Evolutionary conservation across 2,888 invertebrate species (phyloP).

Genomic region (Coelinius sp.): DNA sequence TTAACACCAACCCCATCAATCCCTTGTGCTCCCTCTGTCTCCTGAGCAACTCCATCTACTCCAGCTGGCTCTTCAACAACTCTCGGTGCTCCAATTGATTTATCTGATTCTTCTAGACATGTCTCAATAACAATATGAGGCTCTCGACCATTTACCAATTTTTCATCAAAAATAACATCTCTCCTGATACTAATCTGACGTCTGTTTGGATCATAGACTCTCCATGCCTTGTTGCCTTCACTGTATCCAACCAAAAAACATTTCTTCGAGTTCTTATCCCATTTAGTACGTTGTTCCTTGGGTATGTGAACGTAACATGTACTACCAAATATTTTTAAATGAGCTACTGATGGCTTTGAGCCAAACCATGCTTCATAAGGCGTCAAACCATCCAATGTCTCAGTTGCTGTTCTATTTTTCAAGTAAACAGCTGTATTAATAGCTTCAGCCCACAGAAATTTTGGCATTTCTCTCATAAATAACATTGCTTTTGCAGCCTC

Average conservation of each 20-base stretch:
- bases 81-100: constrained; percentile 2
- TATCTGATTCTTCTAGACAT: neutral
- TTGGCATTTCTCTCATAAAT: constrained; percentile 48
- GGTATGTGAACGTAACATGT: constrained; percentile 39
- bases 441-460: constrained; percentile 52
- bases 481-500: constrained; percentile 43
- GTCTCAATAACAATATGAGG: constrained; percentile 1
- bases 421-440: constrained; percentile 47
- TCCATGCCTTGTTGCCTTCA: constrained; percentile 45
- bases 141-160: neutral
- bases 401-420: constrained; percentile 51
- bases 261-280: constrained; percentile 52
- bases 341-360: constrained; percentile 55
- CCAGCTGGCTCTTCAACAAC: neutral
- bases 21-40: neutral
- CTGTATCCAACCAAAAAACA: constrained; percentile 51
- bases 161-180: constrained; percentile 43
- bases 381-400: constrained; percentile 45
- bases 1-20: no score
- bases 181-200: constrained; percentile 39
- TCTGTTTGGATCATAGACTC: constrained; percentile 47
- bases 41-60: neutral
- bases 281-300: constrained; percentile 49
- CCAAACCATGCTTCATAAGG: constrained; percentile 55
- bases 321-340: no score